Base-by-base conservation (phyloP, 30 jellyfish, hydroid and myxozoan genomes). In the Chrysaora quinquecirrha region DNA sequence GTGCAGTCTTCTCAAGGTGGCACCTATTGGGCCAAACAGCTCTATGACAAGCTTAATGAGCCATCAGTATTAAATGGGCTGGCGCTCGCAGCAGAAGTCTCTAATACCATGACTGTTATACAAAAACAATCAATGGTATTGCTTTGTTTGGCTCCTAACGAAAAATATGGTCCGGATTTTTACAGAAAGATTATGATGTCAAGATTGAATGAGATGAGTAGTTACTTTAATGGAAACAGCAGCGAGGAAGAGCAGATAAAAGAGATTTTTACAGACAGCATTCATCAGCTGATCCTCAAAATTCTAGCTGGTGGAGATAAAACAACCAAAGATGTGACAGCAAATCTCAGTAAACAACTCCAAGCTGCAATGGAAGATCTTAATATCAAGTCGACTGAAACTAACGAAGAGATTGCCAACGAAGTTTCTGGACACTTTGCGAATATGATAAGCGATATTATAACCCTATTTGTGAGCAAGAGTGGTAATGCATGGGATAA, bases 111-210 rank as follows among this genome's bases (percentile, higher is more conserved):
- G 82, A 12, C 61, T 1, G 47, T 65, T 21, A 80, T 80, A 16
- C 82, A 80, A 30, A 80, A 80, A 54, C 90, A 80, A 38, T 46
- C 90, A 14, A 80, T 80, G 90, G 90, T 80, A 32, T 52, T 80
- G 83, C 46, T 23, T 23, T 80, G 90, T 30, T 48, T 80, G 3
- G 48, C 82, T 3, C 90, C 90, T 0, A 0, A 47, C 31, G 30
- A 80, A 25, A 66, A 80, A 29, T 80, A 80, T 32, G 82, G 90
- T 34, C 34, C 82, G 19, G 20, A 47, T 49, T 80, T 80, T 48
- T 80, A 80, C 79, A 76, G 28, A 60, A 60, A 60, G 71, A 34
- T 76, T 30, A 22, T 76, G 70, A 61, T 62, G 78, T 56, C 88
- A 1, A 49, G 76, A 38, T 64, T 80, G 46, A 80, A 80, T 29